Conservation (phyloP, 2,113 vertebrate genomes). For the Nibea coibor region DNA sequence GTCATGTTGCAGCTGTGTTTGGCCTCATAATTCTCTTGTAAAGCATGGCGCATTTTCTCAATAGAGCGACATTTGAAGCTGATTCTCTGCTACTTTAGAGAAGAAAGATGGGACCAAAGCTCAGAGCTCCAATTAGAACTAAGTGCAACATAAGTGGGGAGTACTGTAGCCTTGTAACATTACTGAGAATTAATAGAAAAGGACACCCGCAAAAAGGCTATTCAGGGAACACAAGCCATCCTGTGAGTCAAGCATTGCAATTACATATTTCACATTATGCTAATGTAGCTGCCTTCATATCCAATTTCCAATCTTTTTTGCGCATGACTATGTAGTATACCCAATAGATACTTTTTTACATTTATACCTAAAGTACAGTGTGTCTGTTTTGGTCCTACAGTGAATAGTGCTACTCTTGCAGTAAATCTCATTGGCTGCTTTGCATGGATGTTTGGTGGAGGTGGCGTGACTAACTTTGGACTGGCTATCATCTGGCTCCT, state of each 20-base stretch:
- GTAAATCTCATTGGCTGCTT: constrained; percentile 98
- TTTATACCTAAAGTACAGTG: constrained; percentile 37
- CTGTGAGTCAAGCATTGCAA: neutral
- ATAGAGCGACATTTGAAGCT: constrained; percentile 27
- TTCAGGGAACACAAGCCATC: constrained; percentile 21
- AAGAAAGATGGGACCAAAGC: constrained; percentile 21
- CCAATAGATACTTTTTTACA: neutral
- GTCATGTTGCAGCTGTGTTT: constrained; percentile 31
- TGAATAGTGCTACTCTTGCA: constrained; percentile 93
- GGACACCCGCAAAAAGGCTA: constrained; percentile 12
- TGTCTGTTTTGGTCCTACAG: constrained; percentile 84
- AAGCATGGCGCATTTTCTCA: constrained; percentile 8
- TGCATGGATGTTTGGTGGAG: constrained; percentile 97
- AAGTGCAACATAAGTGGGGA: constrained; percentile 12
- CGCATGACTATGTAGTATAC: neutral
- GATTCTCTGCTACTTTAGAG: constrained; percentile 32
- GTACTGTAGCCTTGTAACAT: constrained; percentile 10
- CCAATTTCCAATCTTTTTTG: neutral
- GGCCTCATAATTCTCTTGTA: neutral
- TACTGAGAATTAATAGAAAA: constrained; percentile 27
- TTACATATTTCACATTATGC: neutral
- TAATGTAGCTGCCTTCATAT: neutral
- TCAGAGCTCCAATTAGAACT: constrained; percentile 32
- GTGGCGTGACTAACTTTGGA: constrained; percentile 97
- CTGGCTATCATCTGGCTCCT: constrained; percentile 98